These are phyloP conservation scores for Salvelinus namaycush DNA, from an alignment of 2,113 vertebrate genomes.

Conservation along the genomic window DNA sequence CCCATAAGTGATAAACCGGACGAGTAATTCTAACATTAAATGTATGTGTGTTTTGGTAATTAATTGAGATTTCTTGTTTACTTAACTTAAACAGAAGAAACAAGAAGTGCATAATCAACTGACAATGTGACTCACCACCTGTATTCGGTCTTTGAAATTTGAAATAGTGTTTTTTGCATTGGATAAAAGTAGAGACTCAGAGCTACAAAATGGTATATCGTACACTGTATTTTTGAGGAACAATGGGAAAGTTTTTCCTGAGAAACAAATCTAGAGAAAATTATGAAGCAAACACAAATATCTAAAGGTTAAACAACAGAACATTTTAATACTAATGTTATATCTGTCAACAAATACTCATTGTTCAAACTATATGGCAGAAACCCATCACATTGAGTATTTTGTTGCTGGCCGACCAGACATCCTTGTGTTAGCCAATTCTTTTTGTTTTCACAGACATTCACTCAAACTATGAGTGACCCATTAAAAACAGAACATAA, in stretches of 20 bases:
- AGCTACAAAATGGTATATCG: too few species aligned
- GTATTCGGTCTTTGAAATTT: too few species aligned
- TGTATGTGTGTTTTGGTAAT: constrained; percentile 49
- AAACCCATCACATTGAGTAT: background rate
- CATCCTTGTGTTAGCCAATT: too few species aligned
- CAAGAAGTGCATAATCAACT: constrained; percentile 44
- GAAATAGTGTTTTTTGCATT: too few species aligned
- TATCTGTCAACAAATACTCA: background rate
- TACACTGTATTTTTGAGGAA: too few species aligned
- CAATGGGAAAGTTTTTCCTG: background rate
- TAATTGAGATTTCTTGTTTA: constrained; percentile 60
- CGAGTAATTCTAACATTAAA: constrained; percentile 29
- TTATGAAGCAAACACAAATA: background rate
- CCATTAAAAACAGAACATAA: too few species aligned
- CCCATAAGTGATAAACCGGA: too few species aligned
- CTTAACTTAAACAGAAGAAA: constrained; percentile 59
- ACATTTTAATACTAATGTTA: too few species aligned
- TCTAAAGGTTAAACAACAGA: background rate
- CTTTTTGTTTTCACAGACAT: background rate
- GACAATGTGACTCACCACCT: constrained; percentile 4
- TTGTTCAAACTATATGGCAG: background rate
- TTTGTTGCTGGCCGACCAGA: too few species aligned
- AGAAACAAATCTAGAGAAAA: background rate
- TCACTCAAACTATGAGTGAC: background rate
- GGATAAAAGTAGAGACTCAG: too few species aligned